Conservation (phyloP, 2,113 vertebrate species). For the Nothoprocta perdicaria region DNA sequence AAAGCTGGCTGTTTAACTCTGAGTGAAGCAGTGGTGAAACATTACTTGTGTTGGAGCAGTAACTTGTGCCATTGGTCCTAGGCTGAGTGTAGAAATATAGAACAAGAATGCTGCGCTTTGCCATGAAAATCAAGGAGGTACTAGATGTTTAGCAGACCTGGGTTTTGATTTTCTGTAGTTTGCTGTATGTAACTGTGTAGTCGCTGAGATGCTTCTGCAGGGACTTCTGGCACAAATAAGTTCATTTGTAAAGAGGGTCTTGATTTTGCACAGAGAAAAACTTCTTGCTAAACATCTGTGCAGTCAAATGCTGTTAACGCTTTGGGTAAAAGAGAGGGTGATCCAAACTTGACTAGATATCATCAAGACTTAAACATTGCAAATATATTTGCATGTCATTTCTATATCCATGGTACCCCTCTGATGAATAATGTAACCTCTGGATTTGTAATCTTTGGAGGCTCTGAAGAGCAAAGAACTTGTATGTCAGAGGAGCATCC, state of each 20-base stretch:
- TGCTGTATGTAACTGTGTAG: neutral
- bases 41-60: neutral
- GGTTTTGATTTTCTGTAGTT: neutral
- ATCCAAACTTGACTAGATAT: neutral
- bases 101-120: neutral
- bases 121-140: neutral
- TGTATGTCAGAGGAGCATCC: neutral
- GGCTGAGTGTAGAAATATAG: neutral
- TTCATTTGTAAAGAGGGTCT: accelerated
- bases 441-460: neutral
- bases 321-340: neutral
- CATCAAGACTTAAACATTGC: neutral
- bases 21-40: neutral
- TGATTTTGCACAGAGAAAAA: neutral
- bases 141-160: neutral
- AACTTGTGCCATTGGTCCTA: neutral
- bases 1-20: neutral
- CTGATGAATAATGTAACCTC: neutral
- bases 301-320: neutral
- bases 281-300: neutral
- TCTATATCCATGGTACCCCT: neutral
- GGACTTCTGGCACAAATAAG: neutral
- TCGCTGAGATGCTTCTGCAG: neutral
- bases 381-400: conserved; percentile 8
- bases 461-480: conserved; percentile 2